Evolutionary conservation across 2,113 vertebrate genomes (phyloP).

Genomic region (Upupa epops): DNA sequence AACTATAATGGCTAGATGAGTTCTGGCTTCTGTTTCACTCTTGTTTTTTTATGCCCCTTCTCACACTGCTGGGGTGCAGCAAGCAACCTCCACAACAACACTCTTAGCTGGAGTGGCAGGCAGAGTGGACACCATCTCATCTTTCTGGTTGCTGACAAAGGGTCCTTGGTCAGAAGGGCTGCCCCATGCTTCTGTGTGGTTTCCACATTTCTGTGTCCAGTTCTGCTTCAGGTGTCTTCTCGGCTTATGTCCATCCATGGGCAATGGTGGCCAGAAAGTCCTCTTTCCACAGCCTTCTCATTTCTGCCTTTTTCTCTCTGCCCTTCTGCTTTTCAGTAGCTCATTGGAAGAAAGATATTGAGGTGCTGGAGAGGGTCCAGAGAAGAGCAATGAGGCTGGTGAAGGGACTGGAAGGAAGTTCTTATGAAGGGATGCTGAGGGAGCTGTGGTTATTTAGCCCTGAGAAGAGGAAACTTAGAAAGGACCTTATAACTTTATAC

Average conservation of each 20-base stretch:
- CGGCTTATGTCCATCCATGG: background rate
- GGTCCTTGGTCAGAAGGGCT: background rate
- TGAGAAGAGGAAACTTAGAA: too few species aligned
- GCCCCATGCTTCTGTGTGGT: rapidly evolving
- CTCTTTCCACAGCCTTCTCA: background rate
- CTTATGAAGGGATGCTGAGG: too few species aligned
- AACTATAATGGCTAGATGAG: background rate
- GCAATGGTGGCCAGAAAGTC: rapidly evolving
- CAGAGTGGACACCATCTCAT: background rate
- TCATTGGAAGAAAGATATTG: background rate
- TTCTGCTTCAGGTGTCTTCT: background rate
- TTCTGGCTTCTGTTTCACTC: background rate
- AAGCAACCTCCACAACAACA: background rate
- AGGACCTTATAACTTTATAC: too few species aligned
- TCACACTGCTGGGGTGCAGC: background rate
- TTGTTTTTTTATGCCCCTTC: background rate
- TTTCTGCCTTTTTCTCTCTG: background rate
- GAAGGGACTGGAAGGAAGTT: too few species aligned
- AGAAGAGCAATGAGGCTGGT: too few species aligned
- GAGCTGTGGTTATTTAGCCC: too few species aligned
- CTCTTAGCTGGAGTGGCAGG: background rate
- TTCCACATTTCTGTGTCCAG: background rate
- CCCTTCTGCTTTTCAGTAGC: background rate
- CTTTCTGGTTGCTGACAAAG: background rate
- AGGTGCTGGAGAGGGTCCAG: too few species aligned